Conservation (phyloP, 2,888 invertebrate genomes). For the Sepioteuthis lessoniana region DNA sequence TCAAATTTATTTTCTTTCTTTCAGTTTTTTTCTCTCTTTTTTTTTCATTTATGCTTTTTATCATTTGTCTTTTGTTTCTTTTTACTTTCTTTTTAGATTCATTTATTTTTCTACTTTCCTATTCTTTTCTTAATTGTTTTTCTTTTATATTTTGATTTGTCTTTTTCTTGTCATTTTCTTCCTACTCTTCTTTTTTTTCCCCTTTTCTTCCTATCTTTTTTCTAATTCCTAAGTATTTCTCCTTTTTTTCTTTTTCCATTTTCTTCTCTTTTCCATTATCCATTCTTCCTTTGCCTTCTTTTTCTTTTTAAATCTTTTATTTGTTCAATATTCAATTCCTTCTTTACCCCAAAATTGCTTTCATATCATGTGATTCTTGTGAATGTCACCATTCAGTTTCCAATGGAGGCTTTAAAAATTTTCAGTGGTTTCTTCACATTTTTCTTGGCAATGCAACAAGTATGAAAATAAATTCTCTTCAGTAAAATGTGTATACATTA, state of each 20-base stretch:
- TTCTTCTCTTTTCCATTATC: neutral
- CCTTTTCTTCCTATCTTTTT: neutral
- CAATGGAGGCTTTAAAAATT: no score
- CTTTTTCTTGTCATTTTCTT: neutral
- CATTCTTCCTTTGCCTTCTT: neutral
- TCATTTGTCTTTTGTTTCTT: neutral
- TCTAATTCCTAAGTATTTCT: neutral
- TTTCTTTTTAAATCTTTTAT: neutral
- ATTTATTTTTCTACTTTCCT: neutral
- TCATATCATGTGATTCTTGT: no score
- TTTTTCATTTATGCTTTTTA: neutral
- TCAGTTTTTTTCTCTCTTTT: neutral
- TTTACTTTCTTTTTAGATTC: neutral
- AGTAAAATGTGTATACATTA: neutral
- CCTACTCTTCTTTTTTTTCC: neutral
- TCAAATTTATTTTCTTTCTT: neutral
- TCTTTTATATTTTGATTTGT: neutral
- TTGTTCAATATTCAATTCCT: neutral
- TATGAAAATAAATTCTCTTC: no score
- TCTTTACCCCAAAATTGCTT: neutral
- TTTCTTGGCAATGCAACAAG: no score
- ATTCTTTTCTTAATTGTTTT: neutral
- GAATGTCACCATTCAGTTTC: no score
- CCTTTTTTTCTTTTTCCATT: neutral
- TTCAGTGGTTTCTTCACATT: no score